These are phyloP conservation scores for Entosphenus tridentatus DNA, from an alignment of 2,113 vertebrate species.

Conservation along the genomic window DNA sequence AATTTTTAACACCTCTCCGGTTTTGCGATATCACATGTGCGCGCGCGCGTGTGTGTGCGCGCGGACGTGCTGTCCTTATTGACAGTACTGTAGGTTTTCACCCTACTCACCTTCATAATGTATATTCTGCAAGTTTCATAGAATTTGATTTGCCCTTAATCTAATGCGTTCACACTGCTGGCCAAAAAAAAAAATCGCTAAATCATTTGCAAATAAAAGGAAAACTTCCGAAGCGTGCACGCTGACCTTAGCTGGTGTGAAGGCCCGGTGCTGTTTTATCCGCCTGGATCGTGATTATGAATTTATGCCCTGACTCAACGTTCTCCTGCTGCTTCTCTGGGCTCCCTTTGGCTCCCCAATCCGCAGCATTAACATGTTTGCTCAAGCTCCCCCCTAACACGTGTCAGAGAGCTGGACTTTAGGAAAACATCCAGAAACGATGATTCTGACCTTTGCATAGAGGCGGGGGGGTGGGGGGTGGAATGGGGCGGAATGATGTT, in stretches of 20 bases:
- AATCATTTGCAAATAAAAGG: slow-evolving; percentile 1
- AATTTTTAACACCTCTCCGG: too few relatives aligned
- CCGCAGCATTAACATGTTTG: not conserved
- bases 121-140: not conserved
- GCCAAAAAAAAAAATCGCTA: too few relatives aligned
- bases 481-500: too few relatives aligned
- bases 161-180: not conserved
- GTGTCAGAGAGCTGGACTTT: too few relatives aligned
- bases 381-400: too few relatives aligned
- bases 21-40: too few relatives aligned
- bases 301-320: not conserved
- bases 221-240: not conserved
- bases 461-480: too few relatives aligned
- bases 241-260: not conserved
- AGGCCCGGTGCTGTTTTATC: not conserved
- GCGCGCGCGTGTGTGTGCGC: not conserved
- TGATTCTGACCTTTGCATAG: too few relatives aligned
- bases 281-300: not conserved
- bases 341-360: not conserved
- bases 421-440: too few relatives aligned
- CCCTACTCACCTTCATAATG: not conserved
- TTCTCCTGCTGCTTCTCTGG: not conserved
- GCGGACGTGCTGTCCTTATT: not conserved
- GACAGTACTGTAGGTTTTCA: not conserved
- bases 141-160: not conserved